Percentiles rank a stretch among this genome's conserved stretches.
These are phyloP conservation scores for Erebia aethiops DNA, from an alignment of 2,888 invertebrate species.

Conservation along the genomic window DNA sequence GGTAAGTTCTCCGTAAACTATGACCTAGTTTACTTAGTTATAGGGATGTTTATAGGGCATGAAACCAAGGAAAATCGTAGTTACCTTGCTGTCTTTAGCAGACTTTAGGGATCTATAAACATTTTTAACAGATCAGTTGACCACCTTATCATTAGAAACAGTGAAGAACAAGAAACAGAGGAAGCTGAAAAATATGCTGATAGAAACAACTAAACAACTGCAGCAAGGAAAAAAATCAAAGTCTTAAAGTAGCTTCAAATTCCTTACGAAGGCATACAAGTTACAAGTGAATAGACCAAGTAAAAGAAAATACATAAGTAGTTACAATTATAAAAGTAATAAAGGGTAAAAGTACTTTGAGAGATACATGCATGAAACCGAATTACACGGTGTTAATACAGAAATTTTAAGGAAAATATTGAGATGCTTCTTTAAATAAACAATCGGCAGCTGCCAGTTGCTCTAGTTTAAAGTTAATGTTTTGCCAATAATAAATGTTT, in stretches of 20 bases:
- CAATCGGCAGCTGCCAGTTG: constrained; percentile 3
- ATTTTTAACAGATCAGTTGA: too few relatives aligned
- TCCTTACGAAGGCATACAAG: too few relatives aligned
- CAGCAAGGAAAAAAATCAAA: too few relatives aligned
- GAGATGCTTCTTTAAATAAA: constrained; percentile 12
- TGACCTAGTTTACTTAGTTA: constrained; percentile 1
- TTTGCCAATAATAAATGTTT: constrained; percentile 9
- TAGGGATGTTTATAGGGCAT: not conserved
- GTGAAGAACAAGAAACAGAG: not conserved
- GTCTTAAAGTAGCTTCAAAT: too few relatives aligned
- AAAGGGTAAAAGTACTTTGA: too few relatives aligned
- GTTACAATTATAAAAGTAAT: too few relatives aligned
- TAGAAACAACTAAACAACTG: not conserved
- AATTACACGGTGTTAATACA: not conserved
- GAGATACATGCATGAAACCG: too few relatives aligned
- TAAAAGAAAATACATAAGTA: too few relatives aligned
- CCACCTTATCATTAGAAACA: not conserved
- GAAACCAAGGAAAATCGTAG: too few relatives aligned
- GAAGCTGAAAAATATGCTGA: not conserved
- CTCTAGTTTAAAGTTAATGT: constrained; percentile 9
- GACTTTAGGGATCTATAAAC: not conserved
- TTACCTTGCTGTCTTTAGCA: not conserved
- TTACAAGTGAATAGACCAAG: too few relatives aligned
- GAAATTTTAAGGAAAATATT: constrained; percentile 12
- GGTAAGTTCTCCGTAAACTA: not conserved